Base-by-base conservation (phyloP, 2,113 vertebrate species). In the Lethenteron reissneri region DNA sequence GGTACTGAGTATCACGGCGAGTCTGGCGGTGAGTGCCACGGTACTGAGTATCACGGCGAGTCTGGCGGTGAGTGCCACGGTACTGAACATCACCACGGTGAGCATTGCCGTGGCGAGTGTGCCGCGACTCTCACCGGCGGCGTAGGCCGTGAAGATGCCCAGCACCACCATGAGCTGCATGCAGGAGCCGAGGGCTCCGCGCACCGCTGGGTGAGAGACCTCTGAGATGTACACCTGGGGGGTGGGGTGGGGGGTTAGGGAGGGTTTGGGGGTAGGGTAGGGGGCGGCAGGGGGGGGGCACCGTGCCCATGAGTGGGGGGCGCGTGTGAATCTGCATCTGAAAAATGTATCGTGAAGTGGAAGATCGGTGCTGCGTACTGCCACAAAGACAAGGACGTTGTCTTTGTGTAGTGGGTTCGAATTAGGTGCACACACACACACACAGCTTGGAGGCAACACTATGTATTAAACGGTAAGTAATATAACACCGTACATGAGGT, bases 141-240 rank as follows among this genome's bases (percentile, higher is more conserved):
- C 4, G n/a, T 95, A 97, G 21, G 84, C 86, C 77, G 86, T 83
- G 78, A 94, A 79, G 78, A 95, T 95, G 72, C 92, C 92, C 0
- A 72, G 79, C 73, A 92, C 92, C 71, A 95, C 90, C 88, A 92
- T 97, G 75, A 97, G 80, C 77, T 97, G 92, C 72, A 94, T 87
- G 57, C 87, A 94, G 58, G 88, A 89, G 70, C 91, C 92, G 1
- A 95, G 77, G 25, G 79, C 79, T 2, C 92, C 92, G 17, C 91
- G 84, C 10, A 94, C 82, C 1, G 81, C 79, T 58, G 88, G 83
- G 70, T 94, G 89, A 8, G 91, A 81, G 57, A 85, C 83, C 81
- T 97, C 90, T 0, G 91, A 88, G 75, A 97, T 88, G 25, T 95
- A 97, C 0, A 95, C 80, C 92, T 97, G 74, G 56, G 59, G 19